Evolutionary conservation across 64 coral and sea anemone genomes (phyloP).

Genomic region (Cladopsammia gracilis): DNA sequence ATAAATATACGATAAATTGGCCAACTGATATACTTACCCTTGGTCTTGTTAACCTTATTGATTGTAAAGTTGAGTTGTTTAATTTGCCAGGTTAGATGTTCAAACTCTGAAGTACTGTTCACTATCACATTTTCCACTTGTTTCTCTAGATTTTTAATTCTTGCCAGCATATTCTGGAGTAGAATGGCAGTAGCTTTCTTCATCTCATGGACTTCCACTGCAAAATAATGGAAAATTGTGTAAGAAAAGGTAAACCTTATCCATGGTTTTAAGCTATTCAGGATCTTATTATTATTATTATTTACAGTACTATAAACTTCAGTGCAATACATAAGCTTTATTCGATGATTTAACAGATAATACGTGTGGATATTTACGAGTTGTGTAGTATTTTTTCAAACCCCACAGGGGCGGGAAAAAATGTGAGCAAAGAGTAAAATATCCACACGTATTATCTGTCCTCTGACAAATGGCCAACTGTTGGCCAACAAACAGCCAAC

Average conservation of each 20-base stretch:
- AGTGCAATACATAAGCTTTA: no score
- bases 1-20: no score
- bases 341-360: no score
- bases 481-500: no score
- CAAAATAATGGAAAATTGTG: conserved; percentile 12
- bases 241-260: not conserved
- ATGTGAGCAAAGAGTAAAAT: no score
- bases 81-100: conserved; percentile 66
- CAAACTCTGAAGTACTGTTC: conserved; percentile 89
- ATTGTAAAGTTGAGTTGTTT: conserved; percentile 82
- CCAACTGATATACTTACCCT: conserved; percentile 3
- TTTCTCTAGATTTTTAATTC: conserved; percentile 80
- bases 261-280: not conserved
- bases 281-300: no score
- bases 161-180: conserved; percentile 89
- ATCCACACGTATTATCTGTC: no score
- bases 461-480: no score
- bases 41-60: not conserved
- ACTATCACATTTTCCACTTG: conserved; percentile 92
- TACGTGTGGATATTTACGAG: no score
- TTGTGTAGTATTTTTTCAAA: no score
- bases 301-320: no score
- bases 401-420: no score
- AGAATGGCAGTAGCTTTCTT: conserved; percentile 90
- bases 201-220: conserved; percentile 70